Conservation (phyloP, 2,113 vertebrate species). For the Sclerurus mexicanus region DNA sequence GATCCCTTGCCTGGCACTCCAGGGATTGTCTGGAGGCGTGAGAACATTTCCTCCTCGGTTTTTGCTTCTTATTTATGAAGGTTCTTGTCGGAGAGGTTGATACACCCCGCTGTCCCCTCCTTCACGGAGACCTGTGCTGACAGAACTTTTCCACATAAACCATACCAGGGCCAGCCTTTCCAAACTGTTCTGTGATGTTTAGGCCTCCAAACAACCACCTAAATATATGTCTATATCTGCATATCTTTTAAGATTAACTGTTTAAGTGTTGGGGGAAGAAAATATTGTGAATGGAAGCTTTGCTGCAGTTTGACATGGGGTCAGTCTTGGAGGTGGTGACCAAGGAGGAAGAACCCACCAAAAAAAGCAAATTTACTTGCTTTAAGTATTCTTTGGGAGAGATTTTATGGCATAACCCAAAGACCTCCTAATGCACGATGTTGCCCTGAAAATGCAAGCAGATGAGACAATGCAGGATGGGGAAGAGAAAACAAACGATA, state of each 20-base stretch:
- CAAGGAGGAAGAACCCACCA: not conserved
- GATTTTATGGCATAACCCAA: not conserved
- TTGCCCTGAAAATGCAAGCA: not conserved
- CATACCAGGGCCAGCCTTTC: not conserved
- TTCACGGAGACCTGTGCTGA: not conserved
- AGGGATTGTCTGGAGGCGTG: constrained; percentile 4
- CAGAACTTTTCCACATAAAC: not conserved
- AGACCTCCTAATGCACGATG: not conserved
- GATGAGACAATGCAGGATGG: constrained; percentile 18
- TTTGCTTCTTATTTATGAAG: constrained; percentile 25
- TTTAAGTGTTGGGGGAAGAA: not conserved
- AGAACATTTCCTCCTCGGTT: constrained; percentile 27
- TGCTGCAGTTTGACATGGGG: not conserved
- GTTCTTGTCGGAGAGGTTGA: not conserved
- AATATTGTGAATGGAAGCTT: rapidly evolving
- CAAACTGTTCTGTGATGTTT: not conserved
- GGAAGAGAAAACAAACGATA: not conserved
- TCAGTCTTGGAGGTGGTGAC: not conserved
- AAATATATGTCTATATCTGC: no score
- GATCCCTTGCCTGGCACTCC: not conserved
- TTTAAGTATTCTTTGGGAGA: not conserved
- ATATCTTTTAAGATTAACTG: not conserved
- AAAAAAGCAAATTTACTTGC: not conserved
- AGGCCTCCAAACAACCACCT: not conserved
- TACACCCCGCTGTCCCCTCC: not conserved